These are phyloP conservation scores for Anas platyrhynchos DNA, from an alignment of 2,113 vertebrate genomes.

Conservation along the genomic window DNA sequence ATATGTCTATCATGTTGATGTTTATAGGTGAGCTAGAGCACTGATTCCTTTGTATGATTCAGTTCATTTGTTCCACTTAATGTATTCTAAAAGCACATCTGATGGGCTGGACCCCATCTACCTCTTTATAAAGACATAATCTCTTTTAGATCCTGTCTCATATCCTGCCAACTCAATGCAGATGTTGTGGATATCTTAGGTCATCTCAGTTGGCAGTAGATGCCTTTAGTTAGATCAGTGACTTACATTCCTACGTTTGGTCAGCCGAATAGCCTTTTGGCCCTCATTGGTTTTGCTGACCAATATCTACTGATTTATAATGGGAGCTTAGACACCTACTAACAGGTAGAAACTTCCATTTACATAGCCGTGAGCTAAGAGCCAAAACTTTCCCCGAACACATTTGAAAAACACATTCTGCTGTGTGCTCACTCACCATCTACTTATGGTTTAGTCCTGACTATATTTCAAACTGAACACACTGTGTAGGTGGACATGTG, in stretches of 20 bases:
- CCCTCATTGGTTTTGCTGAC: not conserved
- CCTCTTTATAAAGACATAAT: not conserved
- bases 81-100: not conserved
- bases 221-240: not conserved
- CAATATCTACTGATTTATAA: conserved; percentile 1
- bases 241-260: not conserved
- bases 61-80: not conserved
- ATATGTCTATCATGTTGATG: too few relatives aligned
- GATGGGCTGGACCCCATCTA: not conserved
- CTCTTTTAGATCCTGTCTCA: not conserved
- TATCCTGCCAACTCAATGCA: not conserved
- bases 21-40: not conserved
- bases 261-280: not conserved
- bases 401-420: fast-evolving
- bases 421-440: not conserved
- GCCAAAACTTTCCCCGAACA: not conserved
- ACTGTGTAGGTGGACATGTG: conserved; percentile 14
- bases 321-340: not conserved
- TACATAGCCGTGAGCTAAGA: not conserved
- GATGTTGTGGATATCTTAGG: not conserved
- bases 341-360: not conserved
- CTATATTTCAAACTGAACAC: not conserved
- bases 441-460: not conserved
- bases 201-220: not conserved
- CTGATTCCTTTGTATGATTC: not conserved